A percentile compares a stretch with the other conserved stretches of the same genome.
Conservation (phyloP, 2,113 vertebrate genomes). For the Acrocephalus kingi region DNA sequence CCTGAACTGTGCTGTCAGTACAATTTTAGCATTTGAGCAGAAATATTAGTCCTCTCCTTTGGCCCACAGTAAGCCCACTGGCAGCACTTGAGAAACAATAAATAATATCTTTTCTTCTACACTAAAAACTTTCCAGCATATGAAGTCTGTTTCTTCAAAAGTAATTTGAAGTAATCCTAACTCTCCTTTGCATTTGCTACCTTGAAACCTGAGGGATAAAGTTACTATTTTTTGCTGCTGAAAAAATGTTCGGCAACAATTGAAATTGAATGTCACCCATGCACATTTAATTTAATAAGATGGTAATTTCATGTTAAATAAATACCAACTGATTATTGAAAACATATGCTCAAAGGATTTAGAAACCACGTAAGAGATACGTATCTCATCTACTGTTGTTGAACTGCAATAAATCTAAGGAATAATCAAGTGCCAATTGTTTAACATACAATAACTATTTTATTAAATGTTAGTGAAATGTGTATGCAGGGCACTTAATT, state of each 20-base stretch:
- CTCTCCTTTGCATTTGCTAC: conserved; percentile 17
- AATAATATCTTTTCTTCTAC: conserved; percentile 14
- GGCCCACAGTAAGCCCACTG: background rate
- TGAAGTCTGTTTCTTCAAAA: conserved; percentile 5
- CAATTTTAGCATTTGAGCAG: background rate
- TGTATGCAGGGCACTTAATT: conserved; percentile 10
- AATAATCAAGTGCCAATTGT: conserved; percentile 63
- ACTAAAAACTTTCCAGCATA: background rate
- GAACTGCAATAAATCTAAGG: conserved; percentile 32
- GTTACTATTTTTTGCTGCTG: conserved; percentile 48
- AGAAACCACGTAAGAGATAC: conserved; percentile 15
- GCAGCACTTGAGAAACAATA: conserved; percentile 38
- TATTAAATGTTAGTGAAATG: conserved; percentile 44
- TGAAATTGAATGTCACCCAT: conserved; percentile 44
- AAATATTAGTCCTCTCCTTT: background rate
- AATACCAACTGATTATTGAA: conserved; percentile 59
- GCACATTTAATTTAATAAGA: conserved; percentile 62
- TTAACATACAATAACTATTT: conserved; percentile 53
- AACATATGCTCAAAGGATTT: conserved; percentile 54
- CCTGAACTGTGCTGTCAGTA: background rate
- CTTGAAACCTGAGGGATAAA: conserved; percentile 37
- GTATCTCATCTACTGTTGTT: conserved; percentile 36
- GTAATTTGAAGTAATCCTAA: conserved; percentile 48
- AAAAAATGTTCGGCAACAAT: background rate
- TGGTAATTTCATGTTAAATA: conserved; percentile 69